Base-by-base conservation (phyloP, 2,888 invertebrate genomes). In the Crocallis elinguaria region DNA sequence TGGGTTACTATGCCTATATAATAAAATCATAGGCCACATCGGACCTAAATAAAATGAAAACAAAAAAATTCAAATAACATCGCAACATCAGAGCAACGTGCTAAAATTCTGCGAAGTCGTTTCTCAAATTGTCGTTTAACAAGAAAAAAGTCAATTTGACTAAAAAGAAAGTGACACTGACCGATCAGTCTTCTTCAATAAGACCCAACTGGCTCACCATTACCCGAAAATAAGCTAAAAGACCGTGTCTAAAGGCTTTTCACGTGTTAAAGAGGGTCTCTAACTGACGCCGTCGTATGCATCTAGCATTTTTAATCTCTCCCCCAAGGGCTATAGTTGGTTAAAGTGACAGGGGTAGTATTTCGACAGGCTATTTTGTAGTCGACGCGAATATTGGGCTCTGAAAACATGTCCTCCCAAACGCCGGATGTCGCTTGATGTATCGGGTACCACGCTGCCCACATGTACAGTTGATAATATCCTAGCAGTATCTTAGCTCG, bases 341-440 rank as follows among this genome's bases (percentile, higher is more conserved):
- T 52, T 39, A 41, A 41, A 42, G 52, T 60, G 60, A 61, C 58
- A 61, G 60, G 61, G 61, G 59, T 59, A 41, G 33, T 57, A 59
- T 50, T 52, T 66, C 56, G 62, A 60, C 61, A 59, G 58, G 45
- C 64, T 66, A 60, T 63, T 69, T 66, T 64, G 68, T 67, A 64
- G 68, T 62, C 64, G 39, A 49, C 29, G 11, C 57, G 55, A 61
- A 50, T 36, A 49, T 42, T 53, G 45, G 39, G 21, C 13, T 33
- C 35, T 49, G 50, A 49, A 49, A 45, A 45, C 60, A 41, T 53
- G 61, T 54, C 55, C 66, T 66, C 57, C 66, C 64, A 58, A 48
- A 55, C 50, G 63, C 66, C 69, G 69, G 69, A 69, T 57, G 57
- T 44, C 44, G 43, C 43, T 29, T 66, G 64, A 69, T 69, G 62